Percentiles rank a stretch among this genome's conserved stretches.
Evolutionary conservation across 2,113 vertebrate genomes (phyloP).

Genomic region (Bujurquina vittata): DNA sequence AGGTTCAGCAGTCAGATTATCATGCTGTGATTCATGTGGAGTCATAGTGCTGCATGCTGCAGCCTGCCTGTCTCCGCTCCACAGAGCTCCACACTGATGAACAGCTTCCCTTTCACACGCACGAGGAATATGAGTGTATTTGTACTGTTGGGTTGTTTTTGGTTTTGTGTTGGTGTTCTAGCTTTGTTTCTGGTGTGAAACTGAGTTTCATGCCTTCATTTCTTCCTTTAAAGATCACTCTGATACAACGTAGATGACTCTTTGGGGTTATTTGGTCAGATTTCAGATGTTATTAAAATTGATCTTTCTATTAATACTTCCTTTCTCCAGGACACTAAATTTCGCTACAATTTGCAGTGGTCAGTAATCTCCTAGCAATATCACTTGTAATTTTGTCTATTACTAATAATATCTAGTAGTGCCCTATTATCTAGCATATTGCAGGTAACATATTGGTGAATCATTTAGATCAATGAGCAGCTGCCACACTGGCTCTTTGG

Average conservation of each 20-base stretch:
- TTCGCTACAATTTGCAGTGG: background rate
- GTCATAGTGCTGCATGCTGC: constrained; percentile 44
- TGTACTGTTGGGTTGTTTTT: background rate
- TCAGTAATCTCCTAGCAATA: accelerated
- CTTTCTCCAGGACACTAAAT: background rate
- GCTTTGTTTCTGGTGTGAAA: background rate
- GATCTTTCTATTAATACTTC: background rate
- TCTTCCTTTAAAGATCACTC: background rate
- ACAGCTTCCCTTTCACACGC: constrained; percentile 6
- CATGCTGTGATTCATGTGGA: constrained; percentile 32
- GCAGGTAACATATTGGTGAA: background rate
- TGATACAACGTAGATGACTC: background rate
- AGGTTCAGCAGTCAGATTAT: constrained; percentile 37
- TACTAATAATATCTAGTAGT: background rate
- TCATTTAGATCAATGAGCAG: background rate
- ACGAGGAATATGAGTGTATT: background rate
- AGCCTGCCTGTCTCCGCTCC: constrained; percentile 40
- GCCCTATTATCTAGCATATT: background rate
- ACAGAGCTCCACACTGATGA: background rate
- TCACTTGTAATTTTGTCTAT: background rate
- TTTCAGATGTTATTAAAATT: background rate
- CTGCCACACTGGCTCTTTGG: background rate
- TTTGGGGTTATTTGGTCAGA: background rate
- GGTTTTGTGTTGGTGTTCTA: background rate
- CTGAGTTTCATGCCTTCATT: background rate